Percentiles rank a stretch among this genome's conserved stretches.
phyloP scores from a whole-genome alignment of 2,113 vertebrate genomes.

The Notothenia rossii region DNA sequence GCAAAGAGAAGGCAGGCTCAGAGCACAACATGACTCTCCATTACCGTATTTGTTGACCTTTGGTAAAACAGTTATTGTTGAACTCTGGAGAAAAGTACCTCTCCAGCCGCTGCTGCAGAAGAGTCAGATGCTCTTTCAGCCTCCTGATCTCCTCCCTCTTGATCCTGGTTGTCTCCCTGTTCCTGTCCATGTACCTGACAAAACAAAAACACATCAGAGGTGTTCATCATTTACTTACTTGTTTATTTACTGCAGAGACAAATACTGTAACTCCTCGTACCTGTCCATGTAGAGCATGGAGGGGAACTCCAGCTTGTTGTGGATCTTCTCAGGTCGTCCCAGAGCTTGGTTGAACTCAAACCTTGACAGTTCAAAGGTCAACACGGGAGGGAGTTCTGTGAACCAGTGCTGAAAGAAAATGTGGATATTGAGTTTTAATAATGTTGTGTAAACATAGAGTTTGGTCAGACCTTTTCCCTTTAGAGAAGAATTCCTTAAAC shows the following conservation, averaged over 20 bases:
- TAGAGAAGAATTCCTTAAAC: neutral
- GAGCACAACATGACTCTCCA: constrained; percentile 11
- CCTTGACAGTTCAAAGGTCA: constrained; percentile 98
- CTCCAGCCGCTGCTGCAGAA: constrained; percentile 97
- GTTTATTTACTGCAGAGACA: neutral
- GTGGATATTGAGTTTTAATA: neutral
- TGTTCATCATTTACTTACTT: neutral
- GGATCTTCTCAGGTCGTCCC: constrained; percentile 99
- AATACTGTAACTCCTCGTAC: constrained; percentile 69
- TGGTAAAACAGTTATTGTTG: neutral
- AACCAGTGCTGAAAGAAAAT: constrained; percentile 92
- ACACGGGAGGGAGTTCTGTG: constrained; percentile 95
- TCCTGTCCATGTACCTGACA: constrained; percentile 96
- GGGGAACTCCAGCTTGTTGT: constrained; percentile 98
- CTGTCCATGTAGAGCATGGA: constrained; percentile 98
- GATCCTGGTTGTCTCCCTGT: constrained; percentile 95
- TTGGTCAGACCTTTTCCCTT: neutral
- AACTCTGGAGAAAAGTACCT: constrained; percentile 81
- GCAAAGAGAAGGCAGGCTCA: neutral
- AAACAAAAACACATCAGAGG: neutral
- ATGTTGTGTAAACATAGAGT: neutral
- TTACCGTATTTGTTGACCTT: constrained; percentile 23
- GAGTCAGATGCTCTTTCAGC: constrained; percentile 95
- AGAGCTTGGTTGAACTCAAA: constrained; percentile 99
- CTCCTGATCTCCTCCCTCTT: constrained; percentile 98